Conservation (phyloP, 2,888 invertebrate genomes). For the Heliconius aoede region DNA sequence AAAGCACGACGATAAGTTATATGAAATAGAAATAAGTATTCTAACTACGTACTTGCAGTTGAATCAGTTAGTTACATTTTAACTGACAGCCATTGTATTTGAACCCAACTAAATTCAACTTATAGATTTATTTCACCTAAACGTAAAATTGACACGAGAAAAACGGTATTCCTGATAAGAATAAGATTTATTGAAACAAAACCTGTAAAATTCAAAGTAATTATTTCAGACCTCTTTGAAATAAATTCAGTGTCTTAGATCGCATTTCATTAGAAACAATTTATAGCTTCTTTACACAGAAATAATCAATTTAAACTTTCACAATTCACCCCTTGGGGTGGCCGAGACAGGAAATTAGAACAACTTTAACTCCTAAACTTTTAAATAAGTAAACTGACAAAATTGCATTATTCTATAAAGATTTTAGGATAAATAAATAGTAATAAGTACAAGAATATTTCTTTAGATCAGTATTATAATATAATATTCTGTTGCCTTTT, state of each 20-base stretch:
- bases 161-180: background rate
- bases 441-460: no score
- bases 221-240: background rate
- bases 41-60: no score
- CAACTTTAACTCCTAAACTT: conserved; percentile 41
- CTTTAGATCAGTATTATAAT: no score
- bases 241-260: conserved; percentile 24
- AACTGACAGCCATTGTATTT: background rate
- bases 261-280: conserved; percentile 45
- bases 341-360: conserved; percentile 27
- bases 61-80: no score
- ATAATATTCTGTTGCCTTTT: background rate
- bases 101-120: background rate
- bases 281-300: conserved; percentile 39
- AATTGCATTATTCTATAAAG: conserved; percentile 1
- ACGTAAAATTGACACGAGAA: background rate
- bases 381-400: conserved; percentile 33
- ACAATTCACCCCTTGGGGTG: conserved; percentile 37
- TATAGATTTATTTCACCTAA: background rate
- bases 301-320: conserved; percentile 44
- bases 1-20: no score
- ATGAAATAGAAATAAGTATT: no score
- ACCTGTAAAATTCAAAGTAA: background rate
- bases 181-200: background rate
- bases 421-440: background rate